These are phyloP conservation scores for Megaceryle torquata DNA, from an alignment of 2,113 vertebrate genomes.

Conservation along the genomic window DNA sequence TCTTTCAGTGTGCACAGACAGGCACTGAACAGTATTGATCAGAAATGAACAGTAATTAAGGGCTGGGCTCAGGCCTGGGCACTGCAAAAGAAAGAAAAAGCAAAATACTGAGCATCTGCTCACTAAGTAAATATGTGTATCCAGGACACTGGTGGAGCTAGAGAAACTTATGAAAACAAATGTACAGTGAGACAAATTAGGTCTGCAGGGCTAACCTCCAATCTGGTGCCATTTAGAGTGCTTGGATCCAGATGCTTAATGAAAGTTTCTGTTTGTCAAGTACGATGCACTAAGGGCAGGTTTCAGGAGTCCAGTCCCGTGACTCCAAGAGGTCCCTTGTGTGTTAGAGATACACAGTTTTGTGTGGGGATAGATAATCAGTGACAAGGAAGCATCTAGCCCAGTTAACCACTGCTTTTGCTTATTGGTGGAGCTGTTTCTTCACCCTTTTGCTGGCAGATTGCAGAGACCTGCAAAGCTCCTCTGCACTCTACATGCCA, in stretches of 20 bases:
- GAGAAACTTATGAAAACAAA: neutral
- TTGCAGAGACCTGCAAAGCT: neutral
- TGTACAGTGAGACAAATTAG: neutral
- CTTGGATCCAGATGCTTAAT: neutral
- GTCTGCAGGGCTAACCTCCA: neutral
- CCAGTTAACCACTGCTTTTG: neutral
- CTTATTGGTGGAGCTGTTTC: neutral
- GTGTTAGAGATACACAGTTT: neutral
- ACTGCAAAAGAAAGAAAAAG: accelerated
- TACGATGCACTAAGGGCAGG: neutral
- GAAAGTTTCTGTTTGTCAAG: neutral
- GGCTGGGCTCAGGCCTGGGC: neutral
- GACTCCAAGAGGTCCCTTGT: neutral
- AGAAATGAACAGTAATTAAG: neutral
- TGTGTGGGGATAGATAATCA: neutral
- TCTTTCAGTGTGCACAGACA: neutral
- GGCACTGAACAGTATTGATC: neutral
- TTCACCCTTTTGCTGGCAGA: neutral
- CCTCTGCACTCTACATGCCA: neutral
- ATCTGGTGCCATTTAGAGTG: neutral
- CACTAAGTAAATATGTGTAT: neutral
- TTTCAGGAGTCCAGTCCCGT: neutral
- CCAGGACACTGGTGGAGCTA: neutral
- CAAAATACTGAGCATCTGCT: neutral
- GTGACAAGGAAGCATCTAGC: neutral